phyloP scores from a whole-genome alignment of 2,113 vertebrate species.

The Meles meles region DNA sequence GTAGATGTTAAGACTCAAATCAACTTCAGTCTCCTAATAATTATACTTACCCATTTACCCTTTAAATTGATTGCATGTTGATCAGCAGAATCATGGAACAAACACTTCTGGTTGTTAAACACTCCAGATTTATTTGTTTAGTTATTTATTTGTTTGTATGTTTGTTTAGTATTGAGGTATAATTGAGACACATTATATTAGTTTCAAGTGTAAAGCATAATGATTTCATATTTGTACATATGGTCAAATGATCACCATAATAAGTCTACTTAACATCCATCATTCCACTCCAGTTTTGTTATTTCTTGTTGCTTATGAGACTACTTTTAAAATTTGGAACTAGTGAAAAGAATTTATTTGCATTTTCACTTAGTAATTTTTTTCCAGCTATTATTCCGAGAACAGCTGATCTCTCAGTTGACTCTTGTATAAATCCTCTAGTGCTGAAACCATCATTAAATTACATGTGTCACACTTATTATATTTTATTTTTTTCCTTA shows the following conservation, averaged over 20 bases:
- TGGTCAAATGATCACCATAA: not conserved
- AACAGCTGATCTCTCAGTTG: conserved; percentile 55
- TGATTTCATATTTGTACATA: not conserved
- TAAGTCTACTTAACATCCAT: not conserved
- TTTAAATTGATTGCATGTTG: not conserved
- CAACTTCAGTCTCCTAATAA: not conserved
- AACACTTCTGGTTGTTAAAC: conserved; percentile 62
- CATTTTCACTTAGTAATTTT: conserved; percentile 70
- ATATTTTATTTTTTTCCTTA: conserved; percentile 65
- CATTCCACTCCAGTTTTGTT: not conserved
- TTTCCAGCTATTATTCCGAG: conserved; percentile 68
- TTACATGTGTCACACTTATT: conserved; percentile 62
- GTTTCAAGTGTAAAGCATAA: not conserved
- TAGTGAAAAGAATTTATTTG: conserved; percentile 64
- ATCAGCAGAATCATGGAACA: conserved; percentile 52
- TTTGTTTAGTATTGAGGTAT: not conserved
- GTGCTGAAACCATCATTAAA: conserved; percentile 64
- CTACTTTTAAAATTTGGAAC: conserved; percentile 76
- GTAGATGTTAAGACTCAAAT: not conserved
- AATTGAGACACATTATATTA: not conserved
- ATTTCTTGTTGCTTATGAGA: conserved; percentile 56
- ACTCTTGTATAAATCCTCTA: conserved; percentile 59
- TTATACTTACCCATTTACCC: not conserved
- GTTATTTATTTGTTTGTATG: not conserved
- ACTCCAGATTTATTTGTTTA: conserved; percentile 13